These are phyloP conservation scores for Achatina immaculata DNA, from an alignment of 1,140 invertebrate genomes.

Conservation along the genomic window DNA sequence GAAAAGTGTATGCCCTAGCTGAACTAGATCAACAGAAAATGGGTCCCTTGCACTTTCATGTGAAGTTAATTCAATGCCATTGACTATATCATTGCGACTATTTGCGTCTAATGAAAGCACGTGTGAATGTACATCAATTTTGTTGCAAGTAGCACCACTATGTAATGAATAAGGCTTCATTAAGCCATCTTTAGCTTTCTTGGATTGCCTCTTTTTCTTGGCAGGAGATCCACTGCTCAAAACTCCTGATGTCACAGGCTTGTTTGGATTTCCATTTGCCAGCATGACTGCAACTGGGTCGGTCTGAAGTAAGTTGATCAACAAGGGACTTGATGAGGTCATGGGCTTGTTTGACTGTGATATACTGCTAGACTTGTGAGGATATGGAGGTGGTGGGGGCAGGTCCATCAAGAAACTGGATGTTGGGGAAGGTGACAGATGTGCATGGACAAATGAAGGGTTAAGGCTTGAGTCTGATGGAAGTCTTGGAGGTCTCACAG, in stretches of 20 bases:
- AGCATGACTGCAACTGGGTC: slow-evolving; percentile 71
- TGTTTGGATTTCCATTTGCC: slow-evolving; percentile 47
- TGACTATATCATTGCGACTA: neutral
- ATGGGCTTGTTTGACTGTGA: slow-evolving; percentile 62
- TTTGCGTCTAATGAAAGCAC: neutral
- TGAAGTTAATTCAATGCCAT: neutral
- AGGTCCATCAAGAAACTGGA: slow-evolving; percentile 49
- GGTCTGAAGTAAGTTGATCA: slow-evolving; percentile 92
- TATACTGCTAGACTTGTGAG: slow-evolving; percentile 54
- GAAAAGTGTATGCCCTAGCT: neutral
- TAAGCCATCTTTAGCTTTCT: slow-evolving; percentile 57
- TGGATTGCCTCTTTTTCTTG: slow-evolving; percentile 60
- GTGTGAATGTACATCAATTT: slow-evolving; percentile 17
- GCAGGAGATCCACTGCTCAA: slow-evolving; percentile 60
- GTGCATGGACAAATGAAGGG: neutral
- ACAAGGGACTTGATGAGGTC: slow-evolving; percentile 81
- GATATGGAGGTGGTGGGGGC: slow-evolving; percentile 63
- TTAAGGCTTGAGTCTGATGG: slow-evolving; percentile 25
- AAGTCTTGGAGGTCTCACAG: neutral
- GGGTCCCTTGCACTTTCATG: neutral
- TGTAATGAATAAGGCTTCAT: slow-evolving; percentile 29
- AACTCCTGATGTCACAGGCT: neutral
- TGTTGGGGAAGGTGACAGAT: slow-evolving; percentile 49
- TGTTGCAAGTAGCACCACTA: neutral
- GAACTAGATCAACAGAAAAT: slow-evolving; percentile 19